These are phyloP conservation scores for Metalampra italica DNA, from an alignment of 2,888 invertebrate species.

Conservation along the genomic window DNA sequence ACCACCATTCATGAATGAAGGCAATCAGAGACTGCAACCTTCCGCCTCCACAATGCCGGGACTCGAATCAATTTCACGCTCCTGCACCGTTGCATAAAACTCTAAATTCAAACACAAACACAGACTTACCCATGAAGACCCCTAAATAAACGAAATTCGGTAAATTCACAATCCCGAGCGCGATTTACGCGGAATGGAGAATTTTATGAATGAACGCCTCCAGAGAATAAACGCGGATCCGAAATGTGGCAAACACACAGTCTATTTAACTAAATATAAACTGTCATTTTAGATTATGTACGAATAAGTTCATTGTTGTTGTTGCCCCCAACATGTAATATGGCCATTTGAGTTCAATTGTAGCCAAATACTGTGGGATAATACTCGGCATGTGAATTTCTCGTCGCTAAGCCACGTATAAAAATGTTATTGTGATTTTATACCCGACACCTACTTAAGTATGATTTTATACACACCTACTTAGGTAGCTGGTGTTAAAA, in stretches of 20 bases:
- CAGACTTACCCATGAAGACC: slow-evolving; percentile 29
- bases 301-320: slow-evolving; percentile 41
- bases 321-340: slow-evolving; percentile 43
- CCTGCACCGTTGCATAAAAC: slow-evolving; percentile 70
- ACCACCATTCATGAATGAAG: slow-evolving; percentile 45
- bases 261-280: slow-evolving; percentile 56
- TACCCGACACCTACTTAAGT: too few relatives aligned
- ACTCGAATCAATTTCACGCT: slow-evolving; percentile 68
- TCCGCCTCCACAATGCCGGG: slow-evolving; percentile 51
- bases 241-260: slow-evolving; percentile 31
- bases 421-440: slow-evolving; percentile 4
- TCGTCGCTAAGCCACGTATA: background rate
- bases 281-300: slow-evolving; percentile 51
- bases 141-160: slow-evolving; percentile 33
- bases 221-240: slow-evolving; percentile 46
- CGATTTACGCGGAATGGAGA: slow-evolving; percentile 53
- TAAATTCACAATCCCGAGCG: slow-evolving; percentile 29
- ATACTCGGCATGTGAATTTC: slow-evolving; percentile 6
- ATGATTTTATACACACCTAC: too few relatives aligned
- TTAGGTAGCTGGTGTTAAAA: slow-evolving; percentile 26
- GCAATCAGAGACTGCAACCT: slow-evolving; percentile 41
- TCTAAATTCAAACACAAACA: slow-evolving; percentile 48
- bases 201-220: slow-evolving; percentile 67
- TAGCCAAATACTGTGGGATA: slow-evolving; percentile 12
- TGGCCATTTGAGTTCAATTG: slow-evolving; percentile 51